Evolutionary conservation across 1,140 invertebrate genomes (phyloP), one percentile per base, ranked within the genome.

Genomic region (Micrasema minimum): DNA sequence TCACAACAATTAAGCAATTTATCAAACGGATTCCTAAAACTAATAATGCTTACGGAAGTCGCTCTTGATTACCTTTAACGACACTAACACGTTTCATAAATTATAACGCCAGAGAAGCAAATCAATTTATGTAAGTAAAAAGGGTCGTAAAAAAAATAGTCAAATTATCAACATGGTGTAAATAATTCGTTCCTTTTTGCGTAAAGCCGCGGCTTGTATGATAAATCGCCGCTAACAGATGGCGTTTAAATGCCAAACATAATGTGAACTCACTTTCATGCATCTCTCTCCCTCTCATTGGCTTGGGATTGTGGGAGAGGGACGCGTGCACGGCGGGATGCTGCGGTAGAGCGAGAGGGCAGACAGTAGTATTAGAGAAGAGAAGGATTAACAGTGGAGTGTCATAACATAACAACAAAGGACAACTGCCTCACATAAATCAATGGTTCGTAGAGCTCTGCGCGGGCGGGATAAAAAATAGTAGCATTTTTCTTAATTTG

Each of bases 361-460:
- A 11, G 16, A 1, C 16, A 22, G 43, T n/a, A 46, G 64, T 18
- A 16, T 10, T 23, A 51, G 9, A 38, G 37, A 46, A 69, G 67
- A 69, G 57, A 26, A 64, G 67, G 67, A 62, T 62, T 62, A 69
- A 64, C 57, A 69, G 18, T 35, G 11, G 37, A 69, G 67, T 69
- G 67, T 69, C 67, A 62, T 69, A 69, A 62, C 46, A 67, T 41
- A 69, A 64, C 67, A 69, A 64, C 67, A 69, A 64, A 62, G 67
- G 55, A 45, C 66, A 23, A 31, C 55, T 62, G 67, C 67, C 46
- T 62, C 67, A 64, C 59, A 69, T 69, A 69, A 69, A 69, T 69
- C 67, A 69, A 69, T 69, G 67, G 59, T 1, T 46, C 41, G 59
- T 57, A 23, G 41, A 64, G 43, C 59, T 46, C 59, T 64, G 59